A percentile compares a stretch with the other conserved stretches of the same genome.
These are phyloP conservation scores for Habropoda laboriosa DNA, from an alignment of 1,140 invertebrate genomes.

Conservation along the genomic window DNA sequence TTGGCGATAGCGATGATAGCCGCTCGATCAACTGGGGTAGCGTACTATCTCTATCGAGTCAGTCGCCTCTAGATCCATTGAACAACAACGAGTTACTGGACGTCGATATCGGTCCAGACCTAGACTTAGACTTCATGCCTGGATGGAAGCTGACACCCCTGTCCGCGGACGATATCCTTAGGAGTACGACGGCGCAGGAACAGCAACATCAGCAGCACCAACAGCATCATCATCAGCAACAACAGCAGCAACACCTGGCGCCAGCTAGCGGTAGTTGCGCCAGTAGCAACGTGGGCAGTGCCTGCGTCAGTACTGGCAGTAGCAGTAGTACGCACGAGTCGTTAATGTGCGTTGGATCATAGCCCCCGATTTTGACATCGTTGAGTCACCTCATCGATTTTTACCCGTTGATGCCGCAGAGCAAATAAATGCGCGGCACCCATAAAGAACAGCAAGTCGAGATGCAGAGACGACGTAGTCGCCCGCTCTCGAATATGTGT, in stretches of 20 bases:
- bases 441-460: neutral
- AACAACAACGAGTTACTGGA: constrained; percentile 89
- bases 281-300: constrained; percentile 65
- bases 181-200: constrained; percentile 73
- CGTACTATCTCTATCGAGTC: constrained; percentile 91
- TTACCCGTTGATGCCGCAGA: constrained; percentile 71
- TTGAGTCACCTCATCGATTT: constrained; percentile 80
- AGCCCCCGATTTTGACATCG: constrained; percentile 78
- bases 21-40: constrained; percentile 95
- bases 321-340: constrained; percentile 79
- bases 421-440: constrained; percentile 44
- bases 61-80: constrained; percentile 91
- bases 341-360: constrained; percentile 81
- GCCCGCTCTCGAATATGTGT: constrained; percentile 39
- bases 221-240: constrained; percentile 60
- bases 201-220: constrained; percentile 67
- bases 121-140: constrained; percentile 84
- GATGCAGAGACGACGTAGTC: constrained; percentile 17
- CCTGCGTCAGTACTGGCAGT: constrained; percentile 55
- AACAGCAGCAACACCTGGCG: constrained; percentile 53
- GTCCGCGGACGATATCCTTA: constrained; percentile 87
- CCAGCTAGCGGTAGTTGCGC: constrained; percentile 49
- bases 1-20: constrained; percentile 89
- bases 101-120: constrained; percentile 82
- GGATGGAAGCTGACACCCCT: constrained; percentile 85